phyloP scores from a whole-genome alignment of 92 coral and sea anemone species.

The Bergia puertoricense region DNA sequence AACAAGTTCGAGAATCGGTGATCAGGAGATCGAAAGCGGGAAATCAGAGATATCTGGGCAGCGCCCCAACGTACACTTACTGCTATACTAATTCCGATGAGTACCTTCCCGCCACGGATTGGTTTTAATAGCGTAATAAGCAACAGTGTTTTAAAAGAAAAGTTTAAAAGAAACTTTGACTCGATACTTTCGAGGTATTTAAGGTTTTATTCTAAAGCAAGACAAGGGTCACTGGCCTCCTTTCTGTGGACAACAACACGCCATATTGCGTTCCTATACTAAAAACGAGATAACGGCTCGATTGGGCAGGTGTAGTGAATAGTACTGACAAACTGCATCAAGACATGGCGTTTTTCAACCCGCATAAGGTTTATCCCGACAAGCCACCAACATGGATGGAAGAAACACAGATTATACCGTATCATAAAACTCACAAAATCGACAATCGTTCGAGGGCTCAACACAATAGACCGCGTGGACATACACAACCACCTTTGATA shows the following conservation, averaged over 20 bases:
- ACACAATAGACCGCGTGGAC: conserved; percentile 12
- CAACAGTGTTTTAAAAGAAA: not conserved
- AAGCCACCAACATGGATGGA: conserved; percentile 29
- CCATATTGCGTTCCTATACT: not conserved
- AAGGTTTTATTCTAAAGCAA: not conserved
- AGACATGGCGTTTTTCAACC: conserved; percentile 39
- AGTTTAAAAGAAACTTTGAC: not conserved
- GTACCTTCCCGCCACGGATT: not conserved
- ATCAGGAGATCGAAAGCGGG: not conserved
- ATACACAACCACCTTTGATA: conserved; percentile 32
- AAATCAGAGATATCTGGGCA: not conserved
- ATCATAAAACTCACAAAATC: conserved; percentile 33
- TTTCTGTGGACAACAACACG: not conserved
- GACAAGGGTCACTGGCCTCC: conserved; percentile 3
- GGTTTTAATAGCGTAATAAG: not conserved
- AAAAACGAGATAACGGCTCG: not conserved
- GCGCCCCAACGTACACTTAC: not conserved
- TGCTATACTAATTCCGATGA: not conserved
- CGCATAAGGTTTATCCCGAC: conserved; percentile 18
- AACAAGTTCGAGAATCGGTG: not conserved
- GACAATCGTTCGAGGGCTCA: conserved; percentile 38
- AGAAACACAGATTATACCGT: conserved; percentile 35
- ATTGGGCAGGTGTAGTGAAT: conserved; percentile 11
- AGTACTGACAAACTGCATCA: not conserved
- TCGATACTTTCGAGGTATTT: not conserved